phyloP scores from a whole-genome alignment of 2,797 vertebrate genomes.

The Poliocrania exsul region DNA sequence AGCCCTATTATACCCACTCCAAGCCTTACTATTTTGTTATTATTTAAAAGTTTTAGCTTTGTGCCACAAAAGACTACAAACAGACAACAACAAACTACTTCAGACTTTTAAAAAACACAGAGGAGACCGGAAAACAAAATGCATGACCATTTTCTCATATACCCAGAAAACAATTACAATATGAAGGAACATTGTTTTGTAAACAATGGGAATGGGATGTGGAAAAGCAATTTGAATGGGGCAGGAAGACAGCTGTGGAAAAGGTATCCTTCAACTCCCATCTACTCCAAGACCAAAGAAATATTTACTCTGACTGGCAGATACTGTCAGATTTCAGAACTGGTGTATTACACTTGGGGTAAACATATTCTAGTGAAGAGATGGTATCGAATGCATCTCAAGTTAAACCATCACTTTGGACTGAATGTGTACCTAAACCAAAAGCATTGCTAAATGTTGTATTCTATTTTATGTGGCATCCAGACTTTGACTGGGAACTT shows the following conservation, averaged over 20 bases:
- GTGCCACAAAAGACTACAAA: neutral
- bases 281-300: neutral
- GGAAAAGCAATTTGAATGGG: constrained; percentile 6
- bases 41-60: neutral
- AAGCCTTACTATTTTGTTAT: neutral
- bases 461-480: neutral
- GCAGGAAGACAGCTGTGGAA: constrained; percentile 5
- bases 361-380: neutral
- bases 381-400: neutral
- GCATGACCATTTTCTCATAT: neutral
- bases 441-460: neutral
- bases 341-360: neutral
- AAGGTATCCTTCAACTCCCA: neutral
- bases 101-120: neutral
- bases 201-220: constrained; percentile 19
- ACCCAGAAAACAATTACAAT: neutral
- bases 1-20: neutral
- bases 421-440: neutral
- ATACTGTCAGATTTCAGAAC: neutral
- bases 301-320: neutral
- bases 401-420: neutral
- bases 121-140: neutral
- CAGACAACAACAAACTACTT: neutral
- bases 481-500: neutral
- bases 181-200: neutral